These are phyloP conservation scores for Palythoa caribaeorum DNA, from an alignment of 92 coral and sea anemone species.

Conservation along the genomic window DNA sequence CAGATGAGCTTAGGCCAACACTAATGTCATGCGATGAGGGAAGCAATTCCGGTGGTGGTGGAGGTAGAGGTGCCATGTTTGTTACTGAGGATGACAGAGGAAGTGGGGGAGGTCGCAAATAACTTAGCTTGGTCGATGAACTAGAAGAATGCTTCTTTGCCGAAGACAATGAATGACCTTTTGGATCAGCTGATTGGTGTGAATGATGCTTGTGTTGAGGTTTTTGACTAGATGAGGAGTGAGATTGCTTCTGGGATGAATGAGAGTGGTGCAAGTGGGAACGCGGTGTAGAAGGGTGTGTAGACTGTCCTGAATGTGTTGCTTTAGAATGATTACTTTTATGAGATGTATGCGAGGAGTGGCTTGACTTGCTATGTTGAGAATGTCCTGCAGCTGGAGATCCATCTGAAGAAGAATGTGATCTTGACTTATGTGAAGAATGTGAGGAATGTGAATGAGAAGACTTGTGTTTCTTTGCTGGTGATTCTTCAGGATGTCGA, in stretches of 20 bases:
- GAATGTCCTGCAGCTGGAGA: conserved; percentile 44
- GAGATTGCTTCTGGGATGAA: conserved; percentile 68
- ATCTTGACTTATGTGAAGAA: conserved; percentile 52
- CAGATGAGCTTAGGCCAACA: conserved; percentile 13
- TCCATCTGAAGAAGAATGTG: conserved; percentile 64
- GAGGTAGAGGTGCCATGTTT: conserved; percentile 73
- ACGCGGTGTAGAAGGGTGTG: conserved; percentile 43
- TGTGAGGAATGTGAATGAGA: conserved; percentile 71
- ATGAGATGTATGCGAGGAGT: conserved; percentile 75
- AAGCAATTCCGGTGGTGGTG: conserved; percentile 78
- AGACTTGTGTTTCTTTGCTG: conserved; percentile 89
- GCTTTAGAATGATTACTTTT: conserved; percentile 62
- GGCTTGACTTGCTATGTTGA: conserved; percentile 59
- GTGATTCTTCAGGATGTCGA: conserved; percentile 80
- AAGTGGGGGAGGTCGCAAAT: conserved; percentile 67
- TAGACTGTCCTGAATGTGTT: conserved; percentile 66
- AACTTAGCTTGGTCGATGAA: conserved; percentile 52
- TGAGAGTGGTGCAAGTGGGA: conserved; percentile 60
- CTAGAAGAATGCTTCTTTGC: conserved; percentile 52
- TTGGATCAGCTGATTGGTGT: conserved; percentile 14
- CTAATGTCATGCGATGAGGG: conserved; percentile 33
- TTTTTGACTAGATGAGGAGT: conserved; percentile 76
- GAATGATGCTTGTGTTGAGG: conserved; percentile 52
- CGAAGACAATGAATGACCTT: conserved; percentile 51
- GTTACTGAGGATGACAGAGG: conserved; percentile 54